Conservation (phyloP, 2,797 vertebrate species). For the Acanthiza pusilla region DNA sequence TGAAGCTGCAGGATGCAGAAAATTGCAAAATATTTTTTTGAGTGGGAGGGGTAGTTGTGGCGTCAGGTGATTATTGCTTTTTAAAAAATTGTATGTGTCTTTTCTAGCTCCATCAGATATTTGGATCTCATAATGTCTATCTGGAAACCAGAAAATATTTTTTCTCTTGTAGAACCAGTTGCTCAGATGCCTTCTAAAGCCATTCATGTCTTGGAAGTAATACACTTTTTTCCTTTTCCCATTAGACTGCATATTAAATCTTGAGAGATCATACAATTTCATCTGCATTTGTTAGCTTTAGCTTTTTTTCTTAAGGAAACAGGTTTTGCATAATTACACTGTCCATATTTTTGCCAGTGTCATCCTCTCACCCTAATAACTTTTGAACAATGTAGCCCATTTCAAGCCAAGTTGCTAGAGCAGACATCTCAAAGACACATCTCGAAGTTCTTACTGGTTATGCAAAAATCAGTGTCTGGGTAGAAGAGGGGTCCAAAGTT, state of each 20-base stretch:
- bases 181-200: not conserved
- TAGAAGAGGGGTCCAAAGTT: not conserved
- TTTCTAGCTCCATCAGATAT: not conserved
- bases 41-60: not conserved
- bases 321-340: not conserved
- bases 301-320: not conserved
- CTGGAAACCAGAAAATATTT: not conserved
- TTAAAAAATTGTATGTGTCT: not conserved
- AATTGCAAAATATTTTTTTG: accelerated
- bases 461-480: not conserved
- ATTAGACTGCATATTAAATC: not conserved
- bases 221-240: not conserved
- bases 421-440: not conserved
- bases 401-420: not conserved
- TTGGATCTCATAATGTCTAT: not conserved
- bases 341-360: not conserved
- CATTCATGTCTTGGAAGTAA: not conserved
- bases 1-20: not conserved
- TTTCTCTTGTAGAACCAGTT: not conserved
- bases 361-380: not conserved
- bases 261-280: not conserved
- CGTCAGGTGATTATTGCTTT: not conserved
- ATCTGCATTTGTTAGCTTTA: not conserved
- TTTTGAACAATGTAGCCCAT: not conserved
- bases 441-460: not conserved